A percentile compares a stretch with the other conserved stretches of the same genome.
phyloP scores from a whole-genome alignment of 2,797 vertebrate genomes.

The Darevskia nairensis region DNA sequence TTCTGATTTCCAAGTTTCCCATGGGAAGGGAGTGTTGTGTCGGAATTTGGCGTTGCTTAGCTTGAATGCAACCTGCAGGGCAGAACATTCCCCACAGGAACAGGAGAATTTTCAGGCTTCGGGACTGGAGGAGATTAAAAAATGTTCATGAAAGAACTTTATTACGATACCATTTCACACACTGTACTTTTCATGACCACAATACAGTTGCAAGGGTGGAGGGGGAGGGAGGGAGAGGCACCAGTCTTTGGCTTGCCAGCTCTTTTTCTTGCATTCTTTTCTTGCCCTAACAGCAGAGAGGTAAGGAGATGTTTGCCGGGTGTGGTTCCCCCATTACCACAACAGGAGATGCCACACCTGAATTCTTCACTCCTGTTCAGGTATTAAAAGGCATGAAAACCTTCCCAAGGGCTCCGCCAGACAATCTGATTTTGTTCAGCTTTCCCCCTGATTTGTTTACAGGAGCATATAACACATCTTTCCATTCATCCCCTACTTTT shows the following conservation, averaged over 20 bases:
- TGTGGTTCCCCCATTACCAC: background rate
- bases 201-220: background rate
- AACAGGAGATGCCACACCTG: background rate
- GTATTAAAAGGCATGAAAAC: background rate
- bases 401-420: background rate
- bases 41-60: slow-evolving; percentile 61
- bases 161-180: slow-evolving; percentile 26
- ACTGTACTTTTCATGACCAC: slow-evolving; percentile 21
- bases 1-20: slow-evolving; percentile 15
- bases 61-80: slow-evolving; percentile 45
- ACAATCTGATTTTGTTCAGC: too few relatives aligned
- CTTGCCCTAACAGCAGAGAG: background rate
- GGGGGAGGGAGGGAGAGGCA: background rate
- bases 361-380: too few relatives aligned
- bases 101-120: slow-evolving; percentile 41
- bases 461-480: too few relatives aligned
- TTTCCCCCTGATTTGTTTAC: too few relatives aligned
- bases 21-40: slow-evolving; percentile 10
- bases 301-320: background rate
- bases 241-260: background rate
- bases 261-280: background rate
- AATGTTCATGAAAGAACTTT: slow-evolving; percentile 18
- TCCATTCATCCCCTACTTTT: too few relatives aligned
- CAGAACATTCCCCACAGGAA: slow-evolving; percentile 48
- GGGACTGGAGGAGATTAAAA: slow-evolving; percentile 14